Evolutionary conservation across 2,113 vertebrate species (phyloP), one percentile per base, ranked within the genome.

Genomic region (Conger conger): DNA sequence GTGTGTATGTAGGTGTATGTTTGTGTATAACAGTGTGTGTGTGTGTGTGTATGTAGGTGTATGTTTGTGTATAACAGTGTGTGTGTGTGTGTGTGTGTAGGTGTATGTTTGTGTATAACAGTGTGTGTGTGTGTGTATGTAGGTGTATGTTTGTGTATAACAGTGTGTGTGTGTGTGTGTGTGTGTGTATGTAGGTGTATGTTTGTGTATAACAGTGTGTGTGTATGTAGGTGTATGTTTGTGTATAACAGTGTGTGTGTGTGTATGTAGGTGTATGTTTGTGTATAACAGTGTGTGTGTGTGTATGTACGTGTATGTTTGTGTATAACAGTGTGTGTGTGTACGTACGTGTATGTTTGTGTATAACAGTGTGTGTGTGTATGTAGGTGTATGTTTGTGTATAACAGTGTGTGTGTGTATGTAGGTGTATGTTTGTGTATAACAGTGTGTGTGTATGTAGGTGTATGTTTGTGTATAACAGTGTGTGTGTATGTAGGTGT

Each of bases 81-180:
- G n/a, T n/a, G 2, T 33, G 76, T 79, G 27, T 80, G 33, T 77
- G 8, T 8, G 16, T 35, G 33, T 77, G 30, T 36, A 17, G 15
- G 37, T 30, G 17, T 83, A 37, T 42, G 3, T 42, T 3, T 42
- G n/a, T n/a, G n/a, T 15, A 33, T 45, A 23, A 27, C 40, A 38
- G n/a, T n/a, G n/a, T n/a, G n/a, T n/a, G 83, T 68, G 83, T 60
- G 57, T 42, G 79, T 50, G n/a, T n/a, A n/a, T n/a, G 73, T 82
- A 40, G 76, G 86, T 76, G 37, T 81, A 42, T 53, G 17, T 38
- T 84, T 45, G 23, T n/a, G 13, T 63, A 27, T n/a, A n/a, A n/a
- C 5, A 0, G n/a, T n/a, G n/a, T n/a, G n/a, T n/a, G n/a, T n/a
- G n/a, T n/a, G n/a, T n/a, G n/a, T n/a, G n/a, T n/a, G 18, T 80